Percentiles rank a stretch among this genome's conserved stretches.
These are phyloP conservation scores for Schizotus pectinicornis DNA, from an alignment of 2,888 invertebrate genomes.

Conservation along the genomic window DNA sequence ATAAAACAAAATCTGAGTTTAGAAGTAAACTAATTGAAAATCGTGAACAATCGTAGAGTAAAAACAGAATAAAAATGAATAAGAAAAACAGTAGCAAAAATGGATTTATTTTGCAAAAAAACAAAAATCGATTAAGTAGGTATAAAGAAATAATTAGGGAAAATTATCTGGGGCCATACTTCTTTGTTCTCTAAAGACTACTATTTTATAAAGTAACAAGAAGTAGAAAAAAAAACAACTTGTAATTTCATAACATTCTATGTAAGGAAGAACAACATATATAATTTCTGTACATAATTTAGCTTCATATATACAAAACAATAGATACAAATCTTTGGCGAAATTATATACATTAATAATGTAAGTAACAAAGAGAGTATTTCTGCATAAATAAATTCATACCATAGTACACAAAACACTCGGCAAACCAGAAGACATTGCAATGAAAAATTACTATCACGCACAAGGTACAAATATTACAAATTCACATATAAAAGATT, in stretches of 20 bases:
- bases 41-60: too few species aligned
- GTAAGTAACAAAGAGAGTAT: constrained; percentile 46
- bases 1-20: too few species aligned
- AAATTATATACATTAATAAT: constrained; percentile 57
- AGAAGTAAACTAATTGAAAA: too few species aligned
- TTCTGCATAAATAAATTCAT: constrained; percentile 38
- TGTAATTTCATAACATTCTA: constrained; percentile 37
- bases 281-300: constrained; percentile 60
- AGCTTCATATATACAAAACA: constrained; percentile 56
- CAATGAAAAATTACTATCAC: constrained; percentile 46
- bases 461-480: constrained; percentile 51
- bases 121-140: too few species aligned
- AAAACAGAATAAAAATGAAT: too few species aligned
- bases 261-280: constrained; percentile 58
- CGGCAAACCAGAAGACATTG: constrained; percentile 38
- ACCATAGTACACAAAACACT: constrained; percentile 33
- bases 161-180: too few species aligned
- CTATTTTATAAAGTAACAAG: too few species aligned
- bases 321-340: constrained; percentile 58
- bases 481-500: constrained; percentile 49
- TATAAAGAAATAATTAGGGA: too few species aligned
- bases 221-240: too few species aligned
- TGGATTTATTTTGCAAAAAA: too few species aligned
- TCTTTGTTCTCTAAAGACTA: too few species aligned
- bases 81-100: too few species aligned